Evolutionary conservation across 2,888 invertebrate species (phyloP).

Genomic region (Drosophila cognata): DNA sequence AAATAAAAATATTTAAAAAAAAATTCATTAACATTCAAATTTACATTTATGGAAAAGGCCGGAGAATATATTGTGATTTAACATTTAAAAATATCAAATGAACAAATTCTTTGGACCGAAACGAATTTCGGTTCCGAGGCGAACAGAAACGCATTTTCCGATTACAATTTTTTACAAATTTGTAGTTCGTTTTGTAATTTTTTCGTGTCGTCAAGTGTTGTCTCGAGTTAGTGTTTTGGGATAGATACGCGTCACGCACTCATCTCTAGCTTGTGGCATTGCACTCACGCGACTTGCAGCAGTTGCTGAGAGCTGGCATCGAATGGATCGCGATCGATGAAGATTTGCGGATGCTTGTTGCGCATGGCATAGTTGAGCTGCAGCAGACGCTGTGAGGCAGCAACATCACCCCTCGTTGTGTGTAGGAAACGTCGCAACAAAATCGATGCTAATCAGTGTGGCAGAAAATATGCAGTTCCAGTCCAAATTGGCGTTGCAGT

Average conservation of each 20-base stretch:
- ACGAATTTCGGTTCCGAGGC: neutral
- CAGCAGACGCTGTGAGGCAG: conserved; percentile 80
- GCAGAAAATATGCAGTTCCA: conserved; percentile 6
- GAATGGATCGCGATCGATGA: conserved; percentile 86
- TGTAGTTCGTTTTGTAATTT: rapidly evolving
- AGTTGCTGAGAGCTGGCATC: conserved; percentile 80
- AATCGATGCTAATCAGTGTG: conserved; percentile 66
- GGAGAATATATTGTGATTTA: neutral
- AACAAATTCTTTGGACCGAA: neutral
- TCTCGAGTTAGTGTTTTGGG: neutral
- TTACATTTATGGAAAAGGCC: neutral
- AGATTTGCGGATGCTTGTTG: conserved; percentile 86
- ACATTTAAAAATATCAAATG: neutral
- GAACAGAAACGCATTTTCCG: neutral
- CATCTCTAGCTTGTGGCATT: conserved; percentile 8
- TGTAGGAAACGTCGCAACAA: conserved; percentile 82
- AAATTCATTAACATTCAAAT: neutral
- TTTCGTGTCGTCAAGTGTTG: neutral
- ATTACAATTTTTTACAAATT: neutral
- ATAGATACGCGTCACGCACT: conserved; percentile 1
- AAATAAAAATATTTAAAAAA: neutral
- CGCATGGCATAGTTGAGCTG: conserved; percentile 85
- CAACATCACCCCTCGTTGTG: conserved; percentile 79
- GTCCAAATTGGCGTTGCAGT: conserved; percentile 1
- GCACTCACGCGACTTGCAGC: conserved; percentile 82